A percentile compares a stretch with the other conserved stretches of the same genome.
These are phyloP conservation scores for Latheticus oryzae DNA, from an alignment of 2,888 invertebrate genomes.

Conservation along the genomic window DNA sequence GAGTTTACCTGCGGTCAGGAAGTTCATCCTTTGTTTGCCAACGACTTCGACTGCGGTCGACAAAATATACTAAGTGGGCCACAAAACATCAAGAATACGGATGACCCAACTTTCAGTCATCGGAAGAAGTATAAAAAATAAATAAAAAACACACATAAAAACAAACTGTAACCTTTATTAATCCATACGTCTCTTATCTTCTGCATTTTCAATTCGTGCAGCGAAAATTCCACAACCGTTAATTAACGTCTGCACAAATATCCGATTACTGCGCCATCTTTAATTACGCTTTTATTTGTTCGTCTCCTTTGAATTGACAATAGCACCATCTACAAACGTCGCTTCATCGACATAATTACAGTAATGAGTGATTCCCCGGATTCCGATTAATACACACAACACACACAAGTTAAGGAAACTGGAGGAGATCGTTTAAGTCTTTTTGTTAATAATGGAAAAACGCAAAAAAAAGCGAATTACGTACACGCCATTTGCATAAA, in stretches of 20 bases:
- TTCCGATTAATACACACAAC: neutral
- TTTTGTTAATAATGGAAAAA: conserved; percentile 1
- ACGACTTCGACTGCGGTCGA: too few relatives aligned
- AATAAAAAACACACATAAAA: too few relatives aligned
- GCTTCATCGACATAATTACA: conserved; percentile 45
- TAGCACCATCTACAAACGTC: conserved; percentile 15
- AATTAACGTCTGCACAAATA: conserved; percentile 18
- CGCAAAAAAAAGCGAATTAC: conserved; percentile 34
- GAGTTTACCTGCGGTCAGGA: conserved; percentile 24
- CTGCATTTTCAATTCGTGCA: too few relatives aligned
- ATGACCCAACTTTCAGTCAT: too few relatives aligned
- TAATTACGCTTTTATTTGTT: conserved; percentile 24
- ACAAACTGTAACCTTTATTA: too few relatives aligned
- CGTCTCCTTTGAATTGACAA: conserved; percentile 17
- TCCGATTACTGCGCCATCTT: conserved; percentile 18
- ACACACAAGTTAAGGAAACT: neutral
- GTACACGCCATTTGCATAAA: conserved; percentile 34
- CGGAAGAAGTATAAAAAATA: too few relatives aligned
- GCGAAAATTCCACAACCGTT: conserved; percentile 1
- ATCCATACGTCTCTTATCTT: too few relatives aligned
- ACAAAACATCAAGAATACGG: too few relatives aligned
- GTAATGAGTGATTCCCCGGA: conserved; percentile 45
- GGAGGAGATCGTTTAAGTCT: conserved; percentile 11
- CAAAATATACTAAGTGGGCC: too few relatives aligned
- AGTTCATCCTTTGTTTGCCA: conserved; percentile 20